Percentiles rank a stretch among this genome's conserved stretches.
Conservation (phyloP, 2,113 vertebrate species). For the Corvus hawaiiensis region DNA sequence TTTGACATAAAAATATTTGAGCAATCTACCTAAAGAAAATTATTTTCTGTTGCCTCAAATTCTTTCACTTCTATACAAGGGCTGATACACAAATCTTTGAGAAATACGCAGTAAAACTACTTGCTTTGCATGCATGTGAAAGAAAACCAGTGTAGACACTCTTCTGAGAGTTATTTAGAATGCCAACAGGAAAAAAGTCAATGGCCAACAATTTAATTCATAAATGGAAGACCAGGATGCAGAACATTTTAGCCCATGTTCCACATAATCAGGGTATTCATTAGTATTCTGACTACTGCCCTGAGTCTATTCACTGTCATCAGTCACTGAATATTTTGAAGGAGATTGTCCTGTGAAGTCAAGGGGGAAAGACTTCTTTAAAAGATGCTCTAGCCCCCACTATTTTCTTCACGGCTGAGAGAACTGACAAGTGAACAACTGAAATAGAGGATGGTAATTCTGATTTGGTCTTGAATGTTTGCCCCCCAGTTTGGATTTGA, state of each 20-base stretch:
- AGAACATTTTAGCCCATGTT: neutral
- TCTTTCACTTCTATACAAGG: neutral
- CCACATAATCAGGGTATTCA: neutral
- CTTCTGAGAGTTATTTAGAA: neutral
- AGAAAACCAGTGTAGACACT: neutral
- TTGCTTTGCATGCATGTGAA: neutral
- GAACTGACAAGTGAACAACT: neutral
- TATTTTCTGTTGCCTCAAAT: neutral
- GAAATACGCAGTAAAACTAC: neutral
- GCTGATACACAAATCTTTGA: neutral
- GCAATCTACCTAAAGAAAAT: neutral
- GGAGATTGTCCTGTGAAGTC: neutral
- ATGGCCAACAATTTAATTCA: neutral
- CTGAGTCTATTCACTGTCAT: neutral
- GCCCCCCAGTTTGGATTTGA: neutral
- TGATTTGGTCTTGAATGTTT: neutral
- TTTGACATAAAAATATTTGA: neutral
- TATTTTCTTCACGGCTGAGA: neutral
- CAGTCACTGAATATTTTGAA: neutral
- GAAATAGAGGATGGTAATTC: neutral
- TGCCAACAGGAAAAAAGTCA: neutral
- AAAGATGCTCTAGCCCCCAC: neutral
- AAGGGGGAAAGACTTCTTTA: neutral
- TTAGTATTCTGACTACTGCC: neutral
- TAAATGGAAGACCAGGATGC: neutral